A percentile compares a stretch with the other conserved stretches of the same genome.
Conservation (phyloP, 2,888 invertebrate species). For the Campoplex nolae region DNA sequence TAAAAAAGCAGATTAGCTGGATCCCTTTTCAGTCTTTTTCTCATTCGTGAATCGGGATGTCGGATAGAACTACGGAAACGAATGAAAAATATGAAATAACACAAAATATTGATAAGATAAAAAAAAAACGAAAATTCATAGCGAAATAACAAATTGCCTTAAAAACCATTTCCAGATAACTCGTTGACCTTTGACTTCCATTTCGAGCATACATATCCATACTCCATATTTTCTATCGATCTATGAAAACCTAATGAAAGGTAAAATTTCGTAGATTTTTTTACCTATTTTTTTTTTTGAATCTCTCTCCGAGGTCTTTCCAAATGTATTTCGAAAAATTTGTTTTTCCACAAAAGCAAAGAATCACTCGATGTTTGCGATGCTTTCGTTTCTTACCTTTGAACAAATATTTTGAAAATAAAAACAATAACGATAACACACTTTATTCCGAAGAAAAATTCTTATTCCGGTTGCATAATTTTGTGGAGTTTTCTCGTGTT, state of each 20-base stretch:
- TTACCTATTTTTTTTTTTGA: too few relatives aligned
- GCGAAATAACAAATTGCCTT: conserved; percentile 3
- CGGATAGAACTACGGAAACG: neutral
- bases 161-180: neutral
- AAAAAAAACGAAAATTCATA: conserved; percentile 4
- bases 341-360: too few relatives aligned
- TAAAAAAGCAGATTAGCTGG: conserved; percentile 37
- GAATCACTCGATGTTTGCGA: neutral
- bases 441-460: neutral
- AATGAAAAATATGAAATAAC: conserved; percentile 2
- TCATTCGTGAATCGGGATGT: neutral
- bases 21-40: neutral
- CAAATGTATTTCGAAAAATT: too few relatives aligned
- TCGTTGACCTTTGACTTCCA: conserved; percentile 7
- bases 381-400: neutral
- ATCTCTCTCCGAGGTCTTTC: too few relatives aligned
- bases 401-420: neutral
- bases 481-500: neutral
- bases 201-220: neutral
- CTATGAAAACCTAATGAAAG: neutral
- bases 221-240: neutral
- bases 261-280: neutral
- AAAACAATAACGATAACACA: neutral
- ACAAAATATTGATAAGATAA: conserved; percentile 14
- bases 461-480: neutral